Conservation (phyloP, 2,113 vertebrate genomes). For the Campylomormyrus numenius region DNA sequence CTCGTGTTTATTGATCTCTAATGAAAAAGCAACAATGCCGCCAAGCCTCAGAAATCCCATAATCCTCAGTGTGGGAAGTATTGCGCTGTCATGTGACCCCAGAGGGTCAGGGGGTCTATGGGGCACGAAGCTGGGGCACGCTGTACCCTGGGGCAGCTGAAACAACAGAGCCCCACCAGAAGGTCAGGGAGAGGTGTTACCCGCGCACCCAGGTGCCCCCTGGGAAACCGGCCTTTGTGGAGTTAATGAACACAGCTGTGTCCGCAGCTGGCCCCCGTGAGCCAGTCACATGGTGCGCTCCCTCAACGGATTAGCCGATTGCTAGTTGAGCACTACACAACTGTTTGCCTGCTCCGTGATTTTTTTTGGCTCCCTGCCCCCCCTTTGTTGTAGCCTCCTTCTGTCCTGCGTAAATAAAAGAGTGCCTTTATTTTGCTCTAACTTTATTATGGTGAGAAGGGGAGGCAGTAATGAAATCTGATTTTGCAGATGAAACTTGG, state of each 20-base stretch:
- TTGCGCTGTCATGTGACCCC: neutral
- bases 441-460: neutral
- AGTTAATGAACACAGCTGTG: constrained; percentile 1
- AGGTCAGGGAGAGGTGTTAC: constrained; percentile 10
- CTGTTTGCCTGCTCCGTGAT: neutral
- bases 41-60: neutral
- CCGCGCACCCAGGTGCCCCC: neutral
- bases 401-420: constrained; percentile 10
- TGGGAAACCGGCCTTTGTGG: neutral
- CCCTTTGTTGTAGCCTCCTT: constrained; percentile 1
- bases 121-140: neutral
- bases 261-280: neutral
- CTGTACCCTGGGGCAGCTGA: neutral
- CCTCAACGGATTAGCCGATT: neutral
- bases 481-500: constrained; percentile 15
- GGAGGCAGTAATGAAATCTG: constrained; percentile 8
- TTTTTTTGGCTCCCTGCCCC: neutral
- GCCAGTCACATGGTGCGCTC: neutral
- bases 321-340: neutral
- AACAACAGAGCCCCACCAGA: neutral
- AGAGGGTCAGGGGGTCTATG: neutral
- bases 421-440: neutral
- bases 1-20: neutral
- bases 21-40: constrained; percentile 1
- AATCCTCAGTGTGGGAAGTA: constrained; percentile 8